Percentiles rank a stretch among this genome's conserved stretches.
Conservation (phyloP, 1,140 invertebrate species). For the Dendrolimus punctatus region DNA sequence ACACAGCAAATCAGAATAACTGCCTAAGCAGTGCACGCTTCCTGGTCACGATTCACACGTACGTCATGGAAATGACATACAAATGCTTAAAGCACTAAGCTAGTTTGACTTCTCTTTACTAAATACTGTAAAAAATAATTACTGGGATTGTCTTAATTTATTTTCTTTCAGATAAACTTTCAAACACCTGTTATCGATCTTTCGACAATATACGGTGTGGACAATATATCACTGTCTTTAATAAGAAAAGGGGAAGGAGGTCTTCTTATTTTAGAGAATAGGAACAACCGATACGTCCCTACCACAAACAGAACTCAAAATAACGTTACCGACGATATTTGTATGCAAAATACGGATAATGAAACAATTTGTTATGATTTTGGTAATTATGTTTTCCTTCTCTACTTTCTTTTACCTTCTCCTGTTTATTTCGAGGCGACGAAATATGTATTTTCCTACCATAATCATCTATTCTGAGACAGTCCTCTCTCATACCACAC, state of each 20-base stretch:
- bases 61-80: too few relatives aligned
- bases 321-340: constrained; percentile 13
- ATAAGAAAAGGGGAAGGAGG: constrained; percentile 29
- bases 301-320: constrained; percentile 1
- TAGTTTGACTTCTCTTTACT: too few relatives aligned
- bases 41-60: too few relatives aligned
- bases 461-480: too few relatives aligned
- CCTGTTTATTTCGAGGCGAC: neutral
- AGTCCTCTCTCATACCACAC: too few relatives aligned
- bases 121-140: too few relatives aligned
- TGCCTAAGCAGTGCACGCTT: too few relatives aligned
- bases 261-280: constrained; percentile 28
- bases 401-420: neutral
- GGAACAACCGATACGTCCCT: constrained; percentile 25
- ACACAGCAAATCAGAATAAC: too few relatives aligned
- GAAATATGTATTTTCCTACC: too few relatives aligned
- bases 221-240: constrained; percentile 21
- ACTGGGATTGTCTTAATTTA: neutral
- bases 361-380: constrained; percentile 34
- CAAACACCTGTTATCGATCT: constrained; percentile 44
- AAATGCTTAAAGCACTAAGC: too few relatives aligned
- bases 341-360: constrained; percentile 25
- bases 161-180: constrained; percentile 36
- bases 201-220: constrained; percentile 42
- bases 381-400: constrained; percentile 23